Evolutionary conservation across 2,113 vertebrate species (phyloP).

Genomic region (Sebastes schlegelii): DNA sequence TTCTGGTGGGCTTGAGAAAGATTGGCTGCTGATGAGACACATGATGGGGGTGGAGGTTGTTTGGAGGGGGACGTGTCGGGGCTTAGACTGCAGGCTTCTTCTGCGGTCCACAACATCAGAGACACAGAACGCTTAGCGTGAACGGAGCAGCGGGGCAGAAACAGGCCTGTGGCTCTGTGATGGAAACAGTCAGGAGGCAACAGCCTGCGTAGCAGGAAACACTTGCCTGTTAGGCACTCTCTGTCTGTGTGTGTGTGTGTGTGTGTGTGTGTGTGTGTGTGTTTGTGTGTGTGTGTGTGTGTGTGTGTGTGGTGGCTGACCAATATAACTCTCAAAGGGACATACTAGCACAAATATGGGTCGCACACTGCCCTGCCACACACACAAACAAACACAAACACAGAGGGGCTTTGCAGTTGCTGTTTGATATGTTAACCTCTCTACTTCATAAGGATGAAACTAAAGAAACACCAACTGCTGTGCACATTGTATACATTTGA

Average conservation of each 20-base stretch:
- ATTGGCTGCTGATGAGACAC: conserved; percentile 39
- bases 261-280: conserved; percentile 36
- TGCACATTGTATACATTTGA: too few relatives aligned
- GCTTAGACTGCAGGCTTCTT: conserved; percentile 9
- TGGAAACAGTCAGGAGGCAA: conserved; percentile 74
- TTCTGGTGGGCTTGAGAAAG: conserved; percentile 15
- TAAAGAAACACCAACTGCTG: conserved; percentile 16
- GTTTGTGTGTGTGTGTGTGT: conserved; percentile 22
- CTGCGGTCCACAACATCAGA: conserved; percentile 45
- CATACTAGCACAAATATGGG: conserved; percentile 30
- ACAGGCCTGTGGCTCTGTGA: conserved; percentile 75
- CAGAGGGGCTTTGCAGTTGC: conserved; percentile 11
- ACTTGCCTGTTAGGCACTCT: conserved; percentile 44
- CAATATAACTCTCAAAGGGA: conserved; percentile 21
- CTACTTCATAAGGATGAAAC: conserved; percentile 43
- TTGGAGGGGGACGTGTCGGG: too few relatives aligned
- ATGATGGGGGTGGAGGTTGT: neutral
- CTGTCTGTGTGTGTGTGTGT: conserved; percentile 23
- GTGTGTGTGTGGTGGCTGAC: conserved; percentile 26
- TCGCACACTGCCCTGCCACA: conserved; percentile 1
- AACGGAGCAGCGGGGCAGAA: conserved; percentile 68
- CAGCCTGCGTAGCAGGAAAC: conserved; percentile 58
- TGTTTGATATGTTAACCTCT: conserved; percentile 48
- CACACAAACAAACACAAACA: neutral
- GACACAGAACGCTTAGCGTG: conserved; percentile 51